phyloP scores from a whole-genome alignment of 1,140 invertebrate genomes.

The Drosophila tropicalis region DNA sequence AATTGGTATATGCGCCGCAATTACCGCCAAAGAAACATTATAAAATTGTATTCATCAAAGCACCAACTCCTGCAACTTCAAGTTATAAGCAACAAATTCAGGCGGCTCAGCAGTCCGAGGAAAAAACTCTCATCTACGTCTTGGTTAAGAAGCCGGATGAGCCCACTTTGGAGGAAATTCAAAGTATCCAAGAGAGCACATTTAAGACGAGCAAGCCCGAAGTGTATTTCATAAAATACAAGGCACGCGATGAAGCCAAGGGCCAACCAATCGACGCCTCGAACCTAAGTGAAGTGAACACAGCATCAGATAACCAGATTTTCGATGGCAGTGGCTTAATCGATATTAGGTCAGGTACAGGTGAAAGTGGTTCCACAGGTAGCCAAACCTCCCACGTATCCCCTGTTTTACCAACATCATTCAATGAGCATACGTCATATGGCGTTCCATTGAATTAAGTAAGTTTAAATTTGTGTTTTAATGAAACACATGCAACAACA shows the following conservation, averaged over 20 bases:
- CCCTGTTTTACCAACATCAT: conserved; percentile 4
- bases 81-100: conserved; percentile 85
- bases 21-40: conserved; percentile 87
- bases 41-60: conserved; percentile 93
- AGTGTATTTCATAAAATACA: conserved; percentile 85
- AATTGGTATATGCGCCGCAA: not conserved
- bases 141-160: conserved; percentile 90
- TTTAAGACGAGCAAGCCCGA: conserved; percentile 84
- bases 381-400: conserved; percentile 4
- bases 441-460: conserved; percentile 42
- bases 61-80: conserved; percentile 88
- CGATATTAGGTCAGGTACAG: conserved; percentile 16
- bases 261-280: not conserved
- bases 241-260: conserved; percentile 86
- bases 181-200: conserved; percentile 86
- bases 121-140: conserved; percentile 92
- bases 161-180: conserved; percentile 86
- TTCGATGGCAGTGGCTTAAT: conserved; percentile 7
- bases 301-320: conserved; percentile 3
- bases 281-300: not conserved
- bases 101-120: conserved; percentile 86
- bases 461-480: not conserved
- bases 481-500: not conserved
- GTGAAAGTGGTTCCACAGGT: conserved; percentile 23
- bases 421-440: conserved; percentile 25